These are phyloP conservation scores for Mallotus villosus DNA, from an alignment of 2,797 vertebrate species.

Conservation along the genomic window DNA sequence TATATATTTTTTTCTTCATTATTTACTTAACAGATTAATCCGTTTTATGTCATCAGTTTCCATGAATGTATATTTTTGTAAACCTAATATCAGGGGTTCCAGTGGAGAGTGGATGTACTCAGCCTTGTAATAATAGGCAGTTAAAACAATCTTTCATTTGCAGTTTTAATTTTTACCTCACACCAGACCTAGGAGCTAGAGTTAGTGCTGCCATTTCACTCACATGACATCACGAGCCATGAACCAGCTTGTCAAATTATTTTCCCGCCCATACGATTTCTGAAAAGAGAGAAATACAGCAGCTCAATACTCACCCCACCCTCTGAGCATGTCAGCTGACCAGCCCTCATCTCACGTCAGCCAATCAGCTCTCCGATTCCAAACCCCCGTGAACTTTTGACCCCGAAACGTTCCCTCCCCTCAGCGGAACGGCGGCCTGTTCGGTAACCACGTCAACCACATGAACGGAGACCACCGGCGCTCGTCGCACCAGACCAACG, in stretches of 20 bases:
- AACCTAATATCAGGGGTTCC: no score
- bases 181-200: conserved; percentile 29
- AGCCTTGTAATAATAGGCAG: conserved; percentile 1
- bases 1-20: no score
- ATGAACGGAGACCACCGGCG: conserved; percentile 90
- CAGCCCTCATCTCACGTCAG: conserved; percentile 50
- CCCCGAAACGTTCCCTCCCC: conserved; percentile 65
- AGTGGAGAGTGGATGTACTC: background rate
- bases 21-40: no score
- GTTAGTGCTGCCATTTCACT: conserved; percentile 53
- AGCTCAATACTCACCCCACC: conserved; percentile 45
- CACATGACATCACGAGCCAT: conserved; percentile 63
- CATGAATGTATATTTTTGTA: no score
- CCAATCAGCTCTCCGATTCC: conserved; percentile 6
- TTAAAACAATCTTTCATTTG: conserved; percentile 12
- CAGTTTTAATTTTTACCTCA: conserved; percentile 33
- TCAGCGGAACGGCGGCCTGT: conserved; percentile 96
- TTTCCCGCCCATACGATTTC: conserved; percentile 66
- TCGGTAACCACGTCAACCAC: conserved; percentile 93
- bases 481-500: conserved; percentile 93
- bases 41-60: no score
- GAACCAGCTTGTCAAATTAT: conserved; percentile 67
- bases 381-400: conserved; percentile 51
- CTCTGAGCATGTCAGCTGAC: conserved; percentile 52
- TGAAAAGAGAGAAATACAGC: conserved; percentile 35